Base-by-base conservation (phyloP, 2,113 vertebrate genomes). In the Pluvianellus socialis region DNA sequence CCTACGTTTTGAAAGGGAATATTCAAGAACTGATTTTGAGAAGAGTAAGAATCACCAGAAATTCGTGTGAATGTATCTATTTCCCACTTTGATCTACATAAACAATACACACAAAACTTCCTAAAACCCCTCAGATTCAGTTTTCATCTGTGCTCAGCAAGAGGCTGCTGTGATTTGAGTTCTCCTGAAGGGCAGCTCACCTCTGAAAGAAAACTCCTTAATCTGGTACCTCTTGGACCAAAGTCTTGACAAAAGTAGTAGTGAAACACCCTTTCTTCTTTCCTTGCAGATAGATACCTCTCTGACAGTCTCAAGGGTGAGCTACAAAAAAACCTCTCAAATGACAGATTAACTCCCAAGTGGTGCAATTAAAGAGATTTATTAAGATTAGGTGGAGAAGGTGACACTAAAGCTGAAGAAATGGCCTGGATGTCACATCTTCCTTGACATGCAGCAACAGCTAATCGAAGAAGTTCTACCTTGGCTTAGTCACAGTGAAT, bases 161-260 rank as follows among this genome's bases (percentile, higher is more conserved):
- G 45, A 66, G 17, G 32, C 55, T 62, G 61, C 53, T 58, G 38
- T 9, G 71, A 15, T 65, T 66, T 0, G 0, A 63, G 42, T 17
- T 59, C 28, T 56, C 16, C 82, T 30, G 42, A 32, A 33, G 52
- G 49, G 23, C 73, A 53, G 42, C 22, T 76, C n/a, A 55, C 10
- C n/a, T 67, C 76, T 24, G 79, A 30, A 50, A 84, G 72, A 49
- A 63, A 81, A 42, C 32, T 62, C 85, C 38, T 50, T 8, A 1
- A 5, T 16, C 44, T 3, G 1, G 33, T 38, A 27, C 47, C 44
- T 61, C 65, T 49, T 10, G 74, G 44, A 15, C n/a, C 0, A 0
- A 14, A 70, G 50, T 16, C n/a, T 53, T 33, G 59, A 50, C 47
- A 50, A 52, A 53, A 79, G 42, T 0, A 66, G 75, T 14, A 40